These are phyloP conservation scores for Cenopis cana DNA, from an alignment of 2,888 invertebrate genomes.

Conservation along the genomic window DNA sequence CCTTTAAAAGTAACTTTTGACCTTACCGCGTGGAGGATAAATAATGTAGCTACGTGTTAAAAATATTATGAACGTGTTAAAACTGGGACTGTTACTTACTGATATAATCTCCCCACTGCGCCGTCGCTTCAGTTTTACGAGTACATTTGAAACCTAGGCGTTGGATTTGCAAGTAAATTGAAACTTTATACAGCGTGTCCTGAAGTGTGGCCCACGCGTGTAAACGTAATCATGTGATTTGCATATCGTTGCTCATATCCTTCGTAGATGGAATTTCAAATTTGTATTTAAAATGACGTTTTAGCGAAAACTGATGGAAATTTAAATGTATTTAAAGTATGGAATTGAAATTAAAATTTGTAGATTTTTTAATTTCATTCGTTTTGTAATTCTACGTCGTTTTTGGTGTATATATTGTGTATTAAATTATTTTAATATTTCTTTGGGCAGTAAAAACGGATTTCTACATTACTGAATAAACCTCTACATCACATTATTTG, in stretches of 20 bases:
- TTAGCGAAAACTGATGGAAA: conserved; percentile 32
- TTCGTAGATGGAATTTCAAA: conserved; percentile 36
- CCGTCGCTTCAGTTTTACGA: conserved; percentile 42
- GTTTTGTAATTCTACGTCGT: not conserved
- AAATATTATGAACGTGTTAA: too few species aligned
- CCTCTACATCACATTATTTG: too few species aligned
- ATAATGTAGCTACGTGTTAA: too few species aligned
- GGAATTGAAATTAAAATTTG: conserved; percentile 19
- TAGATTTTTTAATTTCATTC: not conserved
- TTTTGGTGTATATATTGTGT: not conserved
- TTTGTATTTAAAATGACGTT: conserved; percentile 38
- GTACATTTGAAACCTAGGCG: conserved; percentile 45
- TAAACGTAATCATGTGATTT: conserved; percentile 41
- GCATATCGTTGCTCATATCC: conserved; percentile 42
- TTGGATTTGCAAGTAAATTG: conserved; percentile 45
- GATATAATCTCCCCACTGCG: conserved; percentile 21
- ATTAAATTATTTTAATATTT: not conserved
- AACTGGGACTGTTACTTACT: not conserved
- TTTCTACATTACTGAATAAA: too few species aligned
- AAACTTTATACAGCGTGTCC: conserved; percentile 45
- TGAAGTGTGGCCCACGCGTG: conserved; percentile 32
- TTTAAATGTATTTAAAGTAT: conserved; percentile 5
- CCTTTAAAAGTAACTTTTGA: too few species aligned
- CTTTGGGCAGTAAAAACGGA: not conserved
- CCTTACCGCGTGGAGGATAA: too few species aligned